Base-by-base conservation (phyloP, 1,140 invertebrate species). In the Hyles vespertilio region DNA sequence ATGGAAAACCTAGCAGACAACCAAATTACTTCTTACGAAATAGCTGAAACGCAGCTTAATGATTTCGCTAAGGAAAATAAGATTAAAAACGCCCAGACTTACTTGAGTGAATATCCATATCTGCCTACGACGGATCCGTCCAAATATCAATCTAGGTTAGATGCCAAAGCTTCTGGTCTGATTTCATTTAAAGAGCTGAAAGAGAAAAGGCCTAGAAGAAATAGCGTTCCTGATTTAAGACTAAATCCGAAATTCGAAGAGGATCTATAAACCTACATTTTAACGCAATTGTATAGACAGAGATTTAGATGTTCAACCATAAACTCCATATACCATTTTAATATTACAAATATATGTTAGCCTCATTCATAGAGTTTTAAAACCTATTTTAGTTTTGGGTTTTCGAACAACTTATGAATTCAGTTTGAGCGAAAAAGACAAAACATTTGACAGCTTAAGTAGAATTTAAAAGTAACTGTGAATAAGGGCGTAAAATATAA, bases 91-190 rank as follows among this genome's bases (percentile, higher is more conserved):
- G 85, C 89, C 6, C 87, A 90, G 72, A 89, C 82, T 9, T 90
- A 89, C 65, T 72, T 89, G 36, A 87, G 69, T 33, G 89, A 90
- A 63, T 90, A 89, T 61, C 89, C 89, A 32, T 87, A 90, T 59
- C 74, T 90, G 50, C 89, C 89, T 8, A 90, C 82, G 51, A 90
- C 89, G 3, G 80, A 87, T 67, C 88, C 89, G 45, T 83, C 81
- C 33, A 89, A 87, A 60, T 90, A 82, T 58, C 84, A 89, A 62
- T 89, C 89, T 3, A 85, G 89, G 56, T 75, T 84, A 33, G 89
- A 90, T 51, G 63, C 76, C 2, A 87, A 75, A 58, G 89, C 89
- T 34, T 84, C 81, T 32, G 88, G 89, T 51, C 70, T 91, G 8
- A 89, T 91, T 52, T 79, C 81, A 1, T 84, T 89, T 43, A 89